phyloP scores from a whole-genome alignment of 2,113 vertebrate species.

The Thryonomys swinderianus region DNA sequence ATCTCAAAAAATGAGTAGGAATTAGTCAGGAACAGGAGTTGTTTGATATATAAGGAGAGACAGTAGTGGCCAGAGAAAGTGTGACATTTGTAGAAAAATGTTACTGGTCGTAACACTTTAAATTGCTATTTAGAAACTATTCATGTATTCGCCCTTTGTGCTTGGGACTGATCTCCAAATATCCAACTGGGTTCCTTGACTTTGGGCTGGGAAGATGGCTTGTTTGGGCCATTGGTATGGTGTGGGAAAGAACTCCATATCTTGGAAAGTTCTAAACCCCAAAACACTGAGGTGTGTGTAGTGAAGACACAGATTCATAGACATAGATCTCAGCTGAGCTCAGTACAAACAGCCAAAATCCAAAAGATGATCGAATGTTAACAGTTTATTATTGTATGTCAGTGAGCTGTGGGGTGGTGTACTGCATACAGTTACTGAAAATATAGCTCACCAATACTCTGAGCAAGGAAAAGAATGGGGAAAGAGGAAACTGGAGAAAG shows the following conservation, averaged over 20 bases:
- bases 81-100: no score
- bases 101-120: not conserved
- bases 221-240: not conserved
- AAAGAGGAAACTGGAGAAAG: not conserved
- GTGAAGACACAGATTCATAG: not conserved
- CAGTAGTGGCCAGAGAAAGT: not conserved
- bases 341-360: not conserved
- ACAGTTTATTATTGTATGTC: not conserved
- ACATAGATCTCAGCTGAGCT: not conserved
- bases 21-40: not conserved
- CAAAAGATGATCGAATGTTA: not conserved
- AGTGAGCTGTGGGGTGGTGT: not conserved
- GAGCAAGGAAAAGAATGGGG: not conserved
- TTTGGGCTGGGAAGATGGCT: not conserved
- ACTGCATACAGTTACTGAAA: not conserved
- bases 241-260: not conserved
- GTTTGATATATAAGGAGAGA: not conserved
- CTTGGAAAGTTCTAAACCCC: not conserved
- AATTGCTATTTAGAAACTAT: not conserved
- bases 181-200: not conserved
- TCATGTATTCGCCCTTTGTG: not conserved
- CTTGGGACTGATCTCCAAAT: not conserved
- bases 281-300: not conserved
- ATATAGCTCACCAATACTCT: not conserved
- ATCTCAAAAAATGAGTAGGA: not conserved